Evolutionary conservation across 2,888 invertebrate species (phyloP), one percentile per base, ranked within the genome.

Genomic region (Agelastica alni): DNA sequence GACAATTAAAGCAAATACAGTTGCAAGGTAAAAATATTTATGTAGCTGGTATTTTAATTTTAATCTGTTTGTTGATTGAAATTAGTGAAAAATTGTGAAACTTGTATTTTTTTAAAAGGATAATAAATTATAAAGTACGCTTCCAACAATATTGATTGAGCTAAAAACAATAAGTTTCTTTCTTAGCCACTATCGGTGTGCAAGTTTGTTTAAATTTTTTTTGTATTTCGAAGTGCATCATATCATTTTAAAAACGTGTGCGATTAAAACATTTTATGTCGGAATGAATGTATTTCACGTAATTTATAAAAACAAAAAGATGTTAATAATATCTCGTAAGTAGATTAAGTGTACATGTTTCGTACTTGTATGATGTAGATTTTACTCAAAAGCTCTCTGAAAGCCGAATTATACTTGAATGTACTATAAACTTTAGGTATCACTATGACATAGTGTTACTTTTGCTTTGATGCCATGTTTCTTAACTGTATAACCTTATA

Each of bases 381-480:
- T 64, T 70, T 67, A 65, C 67, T 61, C 66, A 67, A 67, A 68
- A 68, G 70, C 75, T 74, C 75, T 74, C 75, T 73, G 67, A 66
- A 71, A 70, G 70, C 75, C 74, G 74, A 75, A 74, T 75, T 75
- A 72, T 66, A 63, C 60, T 51, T 63, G 54, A 70, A 71, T 75
- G 74, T 75, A 75, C 71, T 71, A 72, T 74, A 69, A 69, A 70
- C 67, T 70, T 69, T 66, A 70, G 70, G 71, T 75, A 70, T 66
- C 68, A 67, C 63, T 70, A 64, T 63, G 54, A 63, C 71, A 73
- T 70, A 72, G 70, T 74, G 71, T 69, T 74, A 72, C 70, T 70
- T 61, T 75, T 73, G 75, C 76, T 75, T 76, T 74, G 74, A 76
- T 77, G 76, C 77, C 77, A 77, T 76, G 76, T 77, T 76, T 77